A percentile compares a stretch with the other conserved stretches of the same genome.
Conservation (phyloP, 2,797 vertebrate species). For the Choloepus didactylus region DNA sequence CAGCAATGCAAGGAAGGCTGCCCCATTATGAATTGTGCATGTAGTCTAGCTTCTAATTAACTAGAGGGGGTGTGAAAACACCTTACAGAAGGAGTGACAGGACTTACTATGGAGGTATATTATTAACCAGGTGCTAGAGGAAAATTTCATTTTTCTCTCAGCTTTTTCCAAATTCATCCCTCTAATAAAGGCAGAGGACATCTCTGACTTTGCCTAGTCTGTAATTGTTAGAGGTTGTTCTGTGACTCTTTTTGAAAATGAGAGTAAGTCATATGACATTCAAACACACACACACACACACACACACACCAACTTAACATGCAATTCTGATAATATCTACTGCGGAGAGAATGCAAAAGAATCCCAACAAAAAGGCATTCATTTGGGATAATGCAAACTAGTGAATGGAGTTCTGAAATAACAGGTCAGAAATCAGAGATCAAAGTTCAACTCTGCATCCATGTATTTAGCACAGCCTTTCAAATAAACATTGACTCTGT, state of each 20-base stretch:
- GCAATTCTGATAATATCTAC: background rate
- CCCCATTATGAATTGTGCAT: slow-evolving; percentile 82
- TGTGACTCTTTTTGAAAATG: slow-evolving; percentile 24
- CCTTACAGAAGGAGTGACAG: slow-evolving; percentile 21
- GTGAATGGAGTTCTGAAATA: background rate
- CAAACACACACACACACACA: background rate
- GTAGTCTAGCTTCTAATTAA: slow-evolving; percentile 87
- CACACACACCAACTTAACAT: background rate
- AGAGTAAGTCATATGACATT: background rate
- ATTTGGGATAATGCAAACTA: background rate
- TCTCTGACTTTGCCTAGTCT: background rate
- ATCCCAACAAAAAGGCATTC: background rate
- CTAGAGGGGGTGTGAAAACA: slow-evolving; percentile 76
- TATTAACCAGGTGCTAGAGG: slow-evolving; percentile 79
- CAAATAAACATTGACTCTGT: background rate
- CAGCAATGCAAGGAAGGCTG: slow-evolving; percentile 81
- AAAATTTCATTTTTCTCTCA: slow-evolving; percentile 34
- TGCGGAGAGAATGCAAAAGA: slow-evolving; percentile 2
- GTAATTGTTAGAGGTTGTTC: background rate
- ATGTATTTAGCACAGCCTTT: background rate
- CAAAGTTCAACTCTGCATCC: background rate
- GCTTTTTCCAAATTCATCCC: background rate
- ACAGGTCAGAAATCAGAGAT: slow-evolving; percentile 18
- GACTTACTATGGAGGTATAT: slow-evolving; percentile 64
- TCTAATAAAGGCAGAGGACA: slow-evolving; percentile 9